A percentile compares a stretch with the other conserved stretches of the same genome.
These are phyloP conservation scores for Diarsia rubi DNA, from an alignment of 2,888 invertebrate genomes.

Conservation along the genomic window DNA sequence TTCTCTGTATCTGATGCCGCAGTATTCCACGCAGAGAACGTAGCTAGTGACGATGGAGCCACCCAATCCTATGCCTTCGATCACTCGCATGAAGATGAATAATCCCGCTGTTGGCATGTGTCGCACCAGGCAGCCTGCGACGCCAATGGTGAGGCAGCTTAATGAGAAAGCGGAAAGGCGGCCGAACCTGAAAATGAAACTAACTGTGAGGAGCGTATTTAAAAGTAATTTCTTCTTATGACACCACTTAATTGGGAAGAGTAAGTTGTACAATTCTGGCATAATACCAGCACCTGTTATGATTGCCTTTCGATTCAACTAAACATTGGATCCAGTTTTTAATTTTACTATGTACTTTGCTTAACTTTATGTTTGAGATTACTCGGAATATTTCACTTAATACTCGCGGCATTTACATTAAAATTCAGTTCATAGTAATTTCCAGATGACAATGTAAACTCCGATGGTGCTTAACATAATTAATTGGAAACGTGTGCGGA, in stretches of 20 bases:
- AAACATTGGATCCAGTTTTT: neutral
- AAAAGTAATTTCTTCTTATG: neutral
- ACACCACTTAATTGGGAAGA: neutral
- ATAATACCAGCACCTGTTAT: neutral
- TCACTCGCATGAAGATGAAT: conserved; percentile 76
- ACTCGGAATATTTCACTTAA: neutral
- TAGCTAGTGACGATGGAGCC: conserved; percentile 82
- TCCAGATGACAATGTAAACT: conserved; percentile 50
- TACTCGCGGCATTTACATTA: neutral
- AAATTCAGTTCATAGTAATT: conserved; percentile 31
- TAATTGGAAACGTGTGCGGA: conserved; percentile 51
- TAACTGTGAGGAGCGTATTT: neutral
- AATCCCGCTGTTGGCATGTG: conserved; percentile 74
- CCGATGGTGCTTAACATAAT: conserved; percentile 43
- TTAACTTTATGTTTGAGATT: neutral
- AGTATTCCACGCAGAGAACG: conserved; percentile 81
- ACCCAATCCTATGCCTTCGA: conserved; percentile 82
- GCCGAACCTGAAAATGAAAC: conserved; percentile 74
- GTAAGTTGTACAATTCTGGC: neutral
- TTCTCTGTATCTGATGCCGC: conserved; percentile 77
- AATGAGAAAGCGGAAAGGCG: conserved; percentile 74
- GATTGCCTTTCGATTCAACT: neutral
- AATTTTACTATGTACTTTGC: neutral
- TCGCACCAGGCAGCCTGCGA: conserved; percentile 76
- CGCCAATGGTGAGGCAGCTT: conserved; percentile 70